Evolutionary conservation across 1,140 invertebrate genomes (phyloP), one percentile per base, ranked within the genome.

Genomic region (Euschistus heros): DNA sequence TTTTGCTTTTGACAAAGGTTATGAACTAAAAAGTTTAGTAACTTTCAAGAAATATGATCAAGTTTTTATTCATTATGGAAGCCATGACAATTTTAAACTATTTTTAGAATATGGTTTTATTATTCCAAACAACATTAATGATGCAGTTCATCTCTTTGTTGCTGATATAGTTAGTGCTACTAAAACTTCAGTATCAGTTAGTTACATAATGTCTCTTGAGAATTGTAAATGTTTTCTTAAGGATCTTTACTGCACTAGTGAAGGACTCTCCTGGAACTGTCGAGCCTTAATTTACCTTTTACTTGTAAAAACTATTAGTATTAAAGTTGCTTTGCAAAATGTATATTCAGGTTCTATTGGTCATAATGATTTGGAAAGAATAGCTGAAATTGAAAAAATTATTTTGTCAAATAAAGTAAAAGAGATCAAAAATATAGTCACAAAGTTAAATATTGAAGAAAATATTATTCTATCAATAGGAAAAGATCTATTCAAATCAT

Each of bases 211-310:
- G 13, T 37, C 33, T 81, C 70, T 75, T 84, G 44, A 74, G 72
- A 62, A 71, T 72, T 33, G 76, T 80, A 66, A 71, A 74, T 37
- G 33, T 66, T 75, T 84, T 22, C 62, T 78, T 66, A 70, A 75
- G 68, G 76, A 77, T 68, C 76, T 82, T 70, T 79, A 78, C 54
- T 81, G 81, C 67, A 79, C 77, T 68, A 71, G 71, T 2, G 74
- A 76, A 68, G 81, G 81, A 18, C 68, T 83, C 62, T 83, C 81
- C 75, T 83, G 81, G 71, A 79, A 78, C 74, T 73, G 74, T 3
- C 72, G 69, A 64, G 72, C 72, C 64, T 65, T 74, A 52, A 71
- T 78, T 54, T 79, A 74, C 64, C 65, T 78, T 62, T 62, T 72
- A n/a, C 69, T 66, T 6, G 33, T 37, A 37, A 37, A 13, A 37